Conservation (phyloP, 2,113 vertebrate species). For the Lasiurus borealis region DNA sequence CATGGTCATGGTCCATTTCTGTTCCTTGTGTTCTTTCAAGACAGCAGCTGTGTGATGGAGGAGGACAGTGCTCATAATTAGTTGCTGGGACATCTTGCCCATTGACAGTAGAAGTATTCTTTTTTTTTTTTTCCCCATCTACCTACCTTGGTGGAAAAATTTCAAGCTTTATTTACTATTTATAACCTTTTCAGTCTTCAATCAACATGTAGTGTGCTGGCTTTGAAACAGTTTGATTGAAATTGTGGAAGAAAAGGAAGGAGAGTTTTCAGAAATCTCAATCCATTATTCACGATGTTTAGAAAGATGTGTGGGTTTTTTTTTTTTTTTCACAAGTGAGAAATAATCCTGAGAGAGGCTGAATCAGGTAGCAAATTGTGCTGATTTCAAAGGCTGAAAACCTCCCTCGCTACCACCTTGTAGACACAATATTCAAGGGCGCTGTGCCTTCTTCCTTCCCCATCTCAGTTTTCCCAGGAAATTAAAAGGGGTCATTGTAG, state of each 20-base stretch:
- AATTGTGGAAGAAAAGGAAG: slow-evolving; percentile 60
- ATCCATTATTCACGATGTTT: slow-evolving; percentile 76
- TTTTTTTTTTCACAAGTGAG: slow-evolving; percentile 38
- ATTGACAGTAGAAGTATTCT: neutral
- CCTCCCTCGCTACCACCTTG: neutral
- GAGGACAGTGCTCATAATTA: neutral
- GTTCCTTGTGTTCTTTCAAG: slow-evolving; percentile 21
- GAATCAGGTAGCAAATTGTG: neutral
- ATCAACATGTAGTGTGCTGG: slow-evolving; percentile 63
- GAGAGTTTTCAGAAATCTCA: slow-evolving; percentile 64
- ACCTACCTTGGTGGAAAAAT: slow-evolving; percentile 60
- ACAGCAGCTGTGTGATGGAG: slow-evolving; percentile 47
- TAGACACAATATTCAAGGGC: neutral
- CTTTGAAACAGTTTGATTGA: slow-evolving; percentile 79
- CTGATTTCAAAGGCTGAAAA: neutral
- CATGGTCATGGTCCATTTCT: neutral
- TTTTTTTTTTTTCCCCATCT: neutral
- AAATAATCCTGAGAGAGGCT: slow-evolving; percentile 9
- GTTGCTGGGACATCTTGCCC: neutral
- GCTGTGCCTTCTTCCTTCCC: neutral
- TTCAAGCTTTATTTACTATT: slow-evolving; percentile 61
- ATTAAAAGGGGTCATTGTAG: neutral
- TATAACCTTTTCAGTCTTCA: slow-evolving; percentile 59
- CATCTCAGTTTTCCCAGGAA: neutral
- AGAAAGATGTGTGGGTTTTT: slow-evolving; percentile 32